Evolutionary conservation across 1,140 invertebrate species (phyloP), one percentile per base, ranked within the genome.

Genomic region (Lanistes nyassanus): DNA sequence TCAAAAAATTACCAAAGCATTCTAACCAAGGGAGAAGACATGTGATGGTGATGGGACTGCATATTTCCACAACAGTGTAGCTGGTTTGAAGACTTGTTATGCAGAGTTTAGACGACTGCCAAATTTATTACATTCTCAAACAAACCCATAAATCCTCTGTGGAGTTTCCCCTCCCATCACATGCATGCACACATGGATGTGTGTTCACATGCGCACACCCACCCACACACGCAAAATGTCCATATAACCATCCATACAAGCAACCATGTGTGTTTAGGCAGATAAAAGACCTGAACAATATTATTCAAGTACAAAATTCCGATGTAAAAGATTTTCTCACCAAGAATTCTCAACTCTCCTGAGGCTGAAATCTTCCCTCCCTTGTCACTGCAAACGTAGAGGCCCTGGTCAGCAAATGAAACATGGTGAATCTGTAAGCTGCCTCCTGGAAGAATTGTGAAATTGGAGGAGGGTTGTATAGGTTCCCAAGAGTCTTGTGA

Each of bases 401-500:
- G 31, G 13, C 68, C 68, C 31, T 29, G 51, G 23, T 56, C 42
- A 23, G 53, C 31, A 9, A n/a, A 13, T 16, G 51, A 36, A 11
- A 55, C 68, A 6, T 51, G 68, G 29, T 56, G 51, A 34, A 70
- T 70, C 1, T 31, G 51, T 55, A 70, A 55, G 34, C 51, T 70
- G 4, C 68, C 68, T 13, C 68, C 26, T 0, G 68, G 68, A 6
- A 70, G 34, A 13, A 70, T 9, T 21, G 47, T 36, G 42, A 69
- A 51, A n/a, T 69, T 42, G 1, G 39, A 5, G 9, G 67, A 69
- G 19, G 67, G 31, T 42, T 51, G 21, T 29, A 69, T 21, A 13
- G 39, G 21, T 51, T 42, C 19, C 42, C 23, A 16, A 3, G 9
- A 2, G n/a, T 69, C 47, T 6, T 37, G 66, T 31, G 64, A 29